Evolutionary conservation across 2,888 invertebrate genomes (phyloP).

Genomic region (Cosmorhoe ocellata): DNA sequence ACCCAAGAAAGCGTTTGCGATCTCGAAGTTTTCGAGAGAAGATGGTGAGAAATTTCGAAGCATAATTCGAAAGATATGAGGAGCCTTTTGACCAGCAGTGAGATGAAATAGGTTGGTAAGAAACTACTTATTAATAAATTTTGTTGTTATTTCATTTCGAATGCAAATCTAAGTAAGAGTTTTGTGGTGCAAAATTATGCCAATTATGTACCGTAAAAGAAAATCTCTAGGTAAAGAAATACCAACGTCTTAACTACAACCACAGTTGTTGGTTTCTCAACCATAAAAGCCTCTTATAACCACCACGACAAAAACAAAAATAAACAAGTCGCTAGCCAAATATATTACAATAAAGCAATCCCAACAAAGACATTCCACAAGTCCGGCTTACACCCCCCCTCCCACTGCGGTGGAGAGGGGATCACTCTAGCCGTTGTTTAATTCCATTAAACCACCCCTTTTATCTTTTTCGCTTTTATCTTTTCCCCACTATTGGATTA

Average conservation of each 20-base stretch:
- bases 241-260: slow-evolving; percentile 3
- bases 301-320: slow-evolving; percentile 42
- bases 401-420: slow-evolving; percentile 36
- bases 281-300: slow-evolving; percentile 43
- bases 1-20: too few species aligned
- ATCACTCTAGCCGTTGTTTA: slow-evolving; percentile 66
- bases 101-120: too few species aligned
- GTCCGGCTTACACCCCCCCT: slow-evolving; percentile 67
- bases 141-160: too few species aligned
- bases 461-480: slow-evolving; percentile 79
- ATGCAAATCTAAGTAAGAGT: neutral
- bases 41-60: too few species aligned
- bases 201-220: neutral
- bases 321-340: slow-evolving; percentile 52
- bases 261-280: slow-evolving; percentile 30
- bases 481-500: slow-evolving; percentile 78
- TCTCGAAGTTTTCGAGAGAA: too few species aligned
- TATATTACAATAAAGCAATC: slow-evolving; percentile 59
- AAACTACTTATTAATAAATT: too few species aligned
- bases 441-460: slow-evolving; percentile 82
- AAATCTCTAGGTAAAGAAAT: neutral
- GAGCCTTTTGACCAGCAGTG: too few species aligned
- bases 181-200: neutral
- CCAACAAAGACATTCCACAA: slow-evolving; percentile 75
- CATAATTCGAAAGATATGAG: too few species aligned